Evolutionary conservation across 2,113 vertebrate species (phyloP).

Genomic region (Cochlearius cochlearius): DNA sequence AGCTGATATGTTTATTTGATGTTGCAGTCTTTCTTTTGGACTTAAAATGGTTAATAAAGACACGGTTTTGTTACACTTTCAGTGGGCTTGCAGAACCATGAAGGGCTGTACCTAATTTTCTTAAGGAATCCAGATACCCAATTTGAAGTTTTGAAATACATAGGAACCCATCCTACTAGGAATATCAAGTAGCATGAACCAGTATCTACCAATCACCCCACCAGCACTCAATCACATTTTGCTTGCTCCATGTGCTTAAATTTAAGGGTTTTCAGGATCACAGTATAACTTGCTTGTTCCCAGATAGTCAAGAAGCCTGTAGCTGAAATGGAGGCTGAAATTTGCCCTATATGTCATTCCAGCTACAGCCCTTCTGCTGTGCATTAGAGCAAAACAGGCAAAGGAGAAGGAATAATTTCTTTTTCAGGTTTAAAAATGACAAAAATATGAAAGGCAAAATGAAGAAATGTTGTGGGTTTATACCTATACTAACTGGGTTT

Average conservation of each 20-base stretch:
- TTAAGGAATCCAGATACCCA: accelerated
- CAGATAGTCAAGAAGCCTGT: accelerated
- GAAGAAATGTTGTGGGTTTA: neutral
- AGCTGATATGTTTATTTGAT: neutral
- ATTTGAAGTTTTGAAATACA: neutral
- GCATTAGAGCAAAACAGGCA: neutral
- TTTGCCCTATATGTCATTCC: neutral
- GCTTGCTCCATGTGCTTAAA: neutral
- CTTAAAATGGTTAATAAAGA: neutral
- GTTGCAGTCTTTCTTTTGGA: neutral
- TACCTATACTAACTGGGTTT: neutral
- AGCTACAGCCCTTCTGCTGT: neutral
- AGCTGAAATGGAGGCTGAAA: neutral
- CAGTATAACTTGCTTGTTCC: neutral
- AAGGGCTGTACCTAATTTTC: neutral
- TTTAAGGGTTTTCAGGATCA: neutral
- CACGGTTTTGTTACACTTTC: neutral
- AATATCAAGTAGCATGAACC: neutral
- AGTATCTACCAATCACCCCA: neutral
- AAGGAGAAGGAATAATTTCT: neutral
- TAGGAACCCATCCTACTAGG: neutral
- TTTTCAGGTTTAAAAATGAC: neutral
- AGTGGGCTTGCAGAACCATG: neutral
- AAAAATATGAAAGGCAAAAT: neutral
- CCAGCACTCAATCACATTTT: neutral